Evolutionary conservation across 1,140 invertebrate species (phyloP).

Genomic region (Odontomachus brunneus): DNA sequence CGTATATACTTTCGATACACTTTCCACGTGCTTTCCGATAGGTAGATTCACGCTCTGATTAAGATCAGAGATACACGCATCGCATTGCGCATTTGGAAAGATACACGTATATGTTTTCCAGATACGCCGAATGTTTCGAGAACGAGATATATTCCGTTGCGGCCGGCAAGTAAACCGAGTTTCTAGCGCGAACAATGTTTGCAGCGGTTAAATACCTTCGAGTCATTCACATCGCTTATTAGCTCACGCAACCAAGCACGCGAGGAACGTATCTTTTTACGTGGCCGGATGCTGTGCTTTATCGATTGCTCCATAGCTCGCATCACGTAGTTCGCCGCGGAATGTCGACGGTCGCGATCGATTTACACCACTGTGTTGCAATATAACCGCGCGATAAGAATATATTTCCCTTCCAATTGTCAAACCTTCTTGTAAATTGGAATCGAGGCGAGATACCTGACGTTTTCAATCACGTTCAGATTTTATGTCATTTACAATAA

Average conservation of each 20-base stretch:
- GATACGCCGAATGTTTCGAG: too few species aligned
- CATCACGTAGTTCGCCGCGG: too few species aligned
- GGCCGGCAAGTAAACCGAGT: conserved; percentile 15
- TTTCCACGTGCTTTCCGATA: conserved; percentile 41
- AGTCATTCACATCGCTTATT: conserved; percentile 56
- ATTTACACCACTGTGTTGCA: not conserved
- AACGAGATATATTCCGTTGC: not conserved
- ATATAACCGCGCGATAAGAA: not conserved
- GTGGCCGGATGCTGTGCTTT: conserved; percentile 45
- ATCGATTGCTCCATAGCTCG: conserved; percentile 55
- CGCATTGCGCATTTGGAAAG: too few species aligned
- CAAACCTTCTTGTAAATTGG: too few species aligned
- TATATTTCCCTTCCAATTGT: not conserved
- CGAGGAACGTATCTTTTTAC: conserved; percentile 41
- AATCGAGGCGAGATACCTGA: too few species aligned
- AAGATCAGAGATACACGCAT: not conserved
- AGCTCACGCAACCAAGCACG: conserved; percentile 51
- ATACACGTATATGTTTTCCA: too few species aligned
- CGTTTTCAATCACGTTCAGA: too few species aligned
- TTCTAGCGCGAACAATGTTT: conserved; percentile 36
- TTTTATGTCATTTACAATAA: too few species aligned
- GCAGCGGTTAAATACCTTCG: conserved; percentile 45
- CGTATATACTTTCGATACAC: conserved; percentile 45
- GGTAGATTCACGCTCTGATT: conserved; percentile 32
- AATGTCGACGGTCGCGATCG: conserved; percentile 32